Percentiles rank a stretch among this genome's conserved stretches.
Evolutionary conservation across 1,140 invertebrate species (phyloP).

Genomic region (Hylaeus volcanicus): DNA sequence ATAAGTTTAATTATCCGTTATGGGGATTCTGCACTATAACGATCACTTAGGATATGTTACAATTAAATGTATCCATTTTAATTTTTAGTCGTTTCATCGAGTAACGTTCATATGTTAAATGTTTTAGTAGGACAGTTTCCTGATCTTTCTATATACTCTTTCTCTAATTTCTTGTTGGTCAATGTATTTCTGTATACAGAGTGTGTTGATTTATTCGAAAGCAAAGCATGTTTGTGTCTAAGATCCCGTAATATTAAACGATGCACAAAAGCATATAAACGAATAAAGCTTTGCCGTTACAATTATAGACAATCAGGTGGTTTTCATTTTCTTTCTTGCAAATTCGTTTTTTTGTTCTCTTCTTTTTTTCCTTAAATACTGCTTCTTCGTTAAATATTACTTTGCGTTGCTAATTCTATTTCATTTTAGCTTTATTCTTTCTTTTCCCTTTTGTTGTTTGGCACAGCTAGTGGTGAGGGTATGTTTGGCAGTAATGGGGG

Average conservation of each 20-base stretch:
- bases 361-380: neutral
- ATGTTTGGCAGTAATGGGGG: conserved; percentile 76
- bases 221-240: conserved; percentile 25
- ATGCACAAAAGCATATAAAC: conserved; percentile 10
- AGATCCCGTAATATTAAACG: neutral
- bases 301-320: conserved; percentile 4
- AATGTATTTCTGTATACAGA: neutral
- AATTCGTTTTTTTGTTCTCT: conserved; percentile 18
- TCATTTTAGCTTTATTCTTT: conserved; percentile 71
- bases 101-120: neutral
- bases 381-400: conserved; percentile 46
- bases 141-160: neutral
- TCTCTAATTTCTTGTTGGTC: conserved; percentile 1
- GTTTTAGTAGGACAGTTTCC: neutral
- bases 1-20: neutral
- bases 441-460: conserved; percentile 72
- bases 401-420: conserved; percentile 60
- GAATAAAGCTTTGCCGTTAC: conserved; percentile 21
- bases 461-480: conserved; percentile 78
- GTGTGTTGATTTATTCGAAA: conserved; percentile 24
- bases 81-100: neutral
- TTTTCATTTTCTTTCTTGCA: conserved; percentile 30
- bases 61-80: neutral
- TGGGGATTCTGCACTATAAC: neutral
- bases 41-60: neutral